These are phyloP conservation scores for Dendrophyllia cribrosa DNA, from an alignment of 64 coral and sea anemone genomes.

Conservation along the genomic window DNA sequence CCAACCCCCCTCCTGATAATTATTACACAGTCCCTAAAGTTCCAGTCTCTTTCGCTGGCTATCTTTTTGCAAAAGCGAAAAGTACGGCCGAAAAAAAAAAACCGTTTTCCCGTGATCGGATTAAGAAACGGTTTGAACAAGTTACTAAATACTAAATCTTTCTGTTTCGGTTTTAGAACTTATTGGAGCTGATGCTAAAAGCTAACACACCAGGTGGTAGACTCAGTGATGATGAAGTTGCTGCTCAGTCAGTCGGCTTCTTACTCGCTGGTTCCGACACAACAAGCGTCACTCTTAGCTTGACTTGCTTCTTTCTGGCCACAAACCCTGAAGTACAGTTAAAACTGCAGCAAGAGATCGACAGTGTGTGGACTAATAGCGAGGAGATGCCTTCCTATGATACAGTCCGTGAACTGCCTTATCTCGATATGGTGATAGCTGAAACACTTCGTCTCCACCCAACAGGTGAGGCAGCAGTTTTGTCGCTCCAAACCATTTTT, in stretches of 20 bases:
- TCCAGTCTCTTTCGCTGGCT: too few species aligned
- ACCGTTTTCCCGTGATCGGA: too few species aligned
- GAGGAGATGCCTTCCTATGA: conserved; percentile 60
- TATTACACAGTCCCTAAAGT: too few species aligned
- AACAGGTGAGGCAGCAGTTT: not conserved
- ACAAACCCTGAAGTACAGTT: conserved; percentile 45
- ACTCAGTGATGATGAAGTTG: conserved; percentile 57
- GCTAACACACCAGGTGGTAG: not conserved
- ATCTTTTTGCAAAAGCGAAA: too few species aligned
- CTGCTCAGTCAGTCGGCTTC: conserved; percentile 45
- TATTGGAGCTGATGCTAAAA: conserved; percentile 56
- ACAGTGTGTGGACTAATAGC: conserved; percentile 41
- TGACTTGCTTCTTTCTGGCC: conserved; percentile 45
- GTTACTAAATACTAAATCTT: not conserved
- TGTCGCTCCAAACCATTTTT: not conserved
- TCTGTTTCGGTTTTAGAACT: conserved; percentile 8
- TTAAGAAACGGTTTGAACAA: too few species aligned
- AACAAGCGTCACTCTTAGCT: conserved; percentile 39
- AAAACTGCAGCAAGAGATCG: conserved; percentile 46
- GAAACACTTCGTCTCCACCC: conserved; percentile 61
- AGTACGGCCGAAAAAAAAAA: too few species aligned
- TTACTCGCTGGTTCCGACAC: conserved; percentile 58
- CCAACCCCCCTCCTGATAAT: too few species aligned
- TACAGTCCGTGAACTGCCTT: conserved; percentile 46
- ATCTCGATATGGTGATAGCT: conserved; percentile 65